These are phyloP conservation scores for Synanceia verrucosa DNA, from an alignment of 2,797 vertebrate species.

Conservation along the genomic window DNA sequence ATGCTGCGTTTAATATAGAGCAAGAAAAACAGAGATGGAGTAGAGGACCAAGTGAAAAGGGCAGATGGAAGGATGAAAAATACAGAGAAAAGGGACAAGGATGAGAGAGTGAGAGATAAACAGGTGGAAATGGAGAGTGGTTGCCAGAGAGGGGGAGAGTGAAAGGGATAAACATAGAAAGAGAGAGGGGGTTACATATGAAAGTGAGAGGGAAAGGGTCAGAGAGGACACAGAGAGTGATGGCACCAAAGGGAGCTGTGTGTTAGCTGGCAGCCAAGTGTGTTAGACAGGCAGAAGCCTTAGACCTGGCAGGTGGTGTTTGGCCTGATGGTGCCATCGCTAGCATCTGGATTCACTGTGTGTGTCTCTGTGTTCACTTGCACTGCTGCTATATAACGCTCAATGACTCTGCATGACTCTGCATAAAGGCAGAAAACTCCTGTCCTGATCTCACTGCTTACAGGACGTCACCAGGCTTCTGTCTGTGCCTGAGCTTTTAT, in stretches of 20 bases:
- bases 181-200: slow-evolving; percentile 7
- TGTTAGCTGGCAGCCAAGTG: slow-evolving; percentile 63
- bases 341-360: slow-evolving; percentile 54
- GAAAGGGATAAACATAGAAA: slow-evolving; percentile 19
- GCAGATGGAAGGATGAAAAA: slow-evolving; percentile 22
- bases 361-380: neutral
- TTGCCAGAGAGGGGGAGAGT: neutral
- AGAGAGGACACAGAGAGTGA: slow-evolving; percentile 58
- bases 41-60: slow-evolving; percentile 18
- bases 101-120: slow-evolving; percentile 6
- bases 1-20: neutral
- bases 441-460: neutral
- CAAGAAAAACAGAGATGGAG: neutral
- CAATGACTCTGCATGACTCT: neutral
- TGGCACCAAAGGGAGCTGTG: slow-evolving; percentile 46
- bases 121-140: slow-evolving; percentile 22
- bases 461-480: neutral
- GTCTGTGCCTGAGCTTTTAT: neutral
- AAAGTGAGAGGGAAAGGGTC: slow-evolving; percentile 55
- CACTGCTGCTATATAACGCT: neutral
- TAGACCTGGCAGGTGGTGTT: slow-evolving; percentile 63
- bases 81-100: slow-evolving; percentile 7
- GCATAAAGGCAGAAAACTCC: neutral
- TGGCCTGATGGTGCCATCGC: slow-evolving; percentile 52
- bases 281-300: slow-evolving; percentile 60